Evolutionary conservation across 2,113 vertebrate species (phyloP).

Genomic region (Oncorhynchus gorbuscha): DNA sequence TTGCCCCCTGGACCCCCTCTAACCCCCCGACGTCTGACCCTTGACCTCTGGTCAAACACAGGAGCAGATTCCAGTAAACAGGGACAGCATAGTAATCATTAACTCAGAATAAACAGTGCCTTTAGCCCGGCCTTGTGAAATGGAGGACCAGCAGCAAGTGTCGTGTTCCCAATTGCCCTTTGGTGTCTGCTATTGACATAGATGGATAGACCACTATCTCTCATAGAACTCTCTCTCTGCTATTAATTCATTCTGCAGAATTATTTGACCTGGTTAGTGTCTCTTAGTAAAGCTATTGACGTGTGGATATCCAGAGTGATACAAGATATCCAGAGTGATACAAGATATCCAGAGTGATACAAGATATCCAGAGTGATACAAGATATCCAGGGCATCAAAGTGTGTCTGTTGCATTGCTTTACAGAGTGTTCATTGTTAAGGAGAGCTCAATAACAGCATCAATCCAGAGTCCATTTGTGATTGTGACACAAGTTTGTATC

Average conservation of each 20-base stretch:
- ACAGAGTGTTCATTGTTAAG: background rate
- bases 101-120: constrained; percentile 72
- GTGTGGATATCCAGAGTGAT: background rate
- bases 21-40: background rate
- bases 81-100: constrained; percentile 63
- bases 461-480: background rate
- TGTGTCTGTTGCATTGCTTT: background rate
- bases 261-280: background rate
- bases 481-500: background rate
- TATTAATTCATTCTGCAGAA: background rate
- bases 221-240: background rate
- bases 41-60: constrained; percentile 26
- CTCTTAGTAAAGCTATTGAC: background rate
- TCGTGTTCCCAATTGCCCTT: constrained; percentile 52
- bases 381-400: background rate
- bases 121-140: constrained; percentile 68
- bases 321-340: background rate
- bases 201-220: constrained; percentile 11
- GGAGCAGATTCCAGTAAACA: constrained; percentile 41
- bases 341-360: background rate
- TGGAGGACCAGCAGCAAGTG: constrained; percentile 35
- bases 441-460: background rate
- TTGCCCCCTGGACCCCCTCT: background rate
- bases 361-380: background rate
- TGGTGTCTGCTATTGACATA: constrained; percentile 43